These are phyloP conservation scores for Eufriesea mexicana DNA, from an alignment of 1,140 invertebrate species.

Conservation along the genomic window DNA sequence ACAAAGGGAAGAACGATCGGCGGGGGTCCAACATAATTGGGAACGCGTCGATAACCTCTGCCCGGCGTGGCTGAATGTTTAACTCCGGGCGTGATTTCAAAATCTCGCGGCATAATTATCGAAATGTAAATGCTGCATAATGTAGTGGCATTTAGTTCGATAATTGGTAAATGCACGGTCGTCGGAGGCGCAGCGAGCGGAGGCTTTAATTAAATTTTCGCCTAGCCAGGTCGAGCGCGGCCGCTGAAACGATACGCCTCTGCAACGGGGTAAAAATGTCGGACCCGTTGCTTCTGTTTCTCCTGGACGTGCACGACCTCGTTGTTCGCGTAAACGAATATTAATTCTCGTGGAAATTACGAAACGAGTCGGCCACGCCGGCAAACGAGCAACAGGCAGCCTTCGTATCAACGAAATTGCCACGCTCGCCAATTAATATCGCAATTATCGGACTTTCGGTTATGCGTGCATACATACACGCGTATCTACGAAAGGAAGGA, in stretches of 20 bases:
- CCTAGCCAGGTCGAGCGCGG: neutral
- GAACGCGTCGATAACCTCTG: neutral
- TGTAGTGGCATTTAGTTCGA: conserved; percentile 37
- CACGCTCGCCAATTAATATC: too few species aligned
- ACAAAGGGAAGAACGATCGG: neutral
- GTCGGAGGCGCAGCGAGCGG: neutral
- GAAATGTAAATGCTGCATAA: conserved; percentile 38
- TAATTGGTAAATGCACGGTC: conserved; percentile 31
- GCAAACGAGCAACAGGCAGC: neutral
- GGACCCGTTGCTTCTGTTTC: neutral
- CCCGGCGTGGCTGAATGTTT: conserved; percentile 18
- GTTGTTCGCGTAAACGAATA: neutral
- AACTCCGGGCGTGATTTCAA: conserved; percentile 4
- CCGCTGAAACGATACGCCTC: neutral
- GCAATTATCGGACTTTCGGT: neutral
- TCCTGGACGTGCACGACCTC: neutral
- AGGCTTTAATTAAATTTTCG: conserved; percentile 49
- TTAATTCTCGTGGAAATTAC: conserved; percentile 11
- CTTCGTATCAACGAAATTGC: neutral
- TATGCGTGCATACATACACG: too few species aligned
- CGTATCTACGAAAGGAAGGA: too few species aligned
- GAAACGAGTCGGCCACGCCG: neutral
- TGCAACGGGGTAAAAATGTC: neutral
- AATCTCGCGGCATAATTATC: conserved; percentile 31
- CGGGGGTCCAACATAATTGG: conserved; percentile 6